Evolutionary conservation across 2,797 vertebrate species (phyloP), one percentile per base, ranked within the genome.

Genomic region (Pogonophryne albipinna): DNA sequence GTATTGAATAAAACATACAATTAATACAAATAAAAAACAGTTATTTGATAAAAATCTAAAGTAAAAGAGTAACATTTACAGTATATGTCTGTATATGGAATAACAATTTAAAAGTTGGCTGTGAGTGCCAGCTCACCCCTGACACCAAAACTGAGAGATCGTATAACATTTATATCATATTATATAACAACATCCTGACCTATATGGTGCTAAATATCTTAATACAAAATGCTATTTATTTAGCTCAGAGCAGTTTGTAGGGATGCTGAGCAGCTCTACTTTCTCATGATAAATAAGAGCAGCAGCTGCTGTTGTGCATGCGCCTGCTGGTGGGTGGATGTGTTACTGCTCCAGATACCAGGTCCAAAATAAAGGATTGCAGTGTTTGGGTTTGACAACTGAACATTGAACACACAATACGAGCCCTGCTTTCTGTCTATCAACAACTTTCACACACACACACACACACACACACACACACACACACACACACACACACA

Each of bases 341-440:
- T 62, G 38, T 1, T 67, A 66, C 27, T 62, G 57, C 57, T 80
- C 20, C 52, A 52, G 62, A 55, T 74, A 38, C 56, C 15, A 13
- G 46, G 62, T 71, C 61, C 41, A 51, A 60, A 73, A 19, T 64
- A 47, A 71, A 67, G 44, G 47, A 52, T 47, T 53, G 20, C 27
- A 50, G 55, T 72, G 59, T 57, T 71, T 76, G 62, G 34, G 63
- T 76, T 66, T 81, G 63, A 76, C 75, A 79, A 19, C 34, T 63
- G 49, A 63, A 49, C 1, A 0, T 75, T 51, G 38, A 47, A 15
- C 56, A 50, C 52, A 70, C 51, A 34, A n/a, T 71, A 19, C 47
- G 64, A 14, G 11, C 17, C 12, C 27, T 45, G 15, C 62, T 62
- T 16, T 55, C 41, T 55, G 50, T 71, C 71, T 62, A 10, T 47